Percentiles rank a stretch among this genome's conserved stretches.
These are phyloP conservation scores for Xestia c-nigrum DNA, from an alignment of 2,888 invertebrate genomes.

Conservation along the genomic window DNA sequence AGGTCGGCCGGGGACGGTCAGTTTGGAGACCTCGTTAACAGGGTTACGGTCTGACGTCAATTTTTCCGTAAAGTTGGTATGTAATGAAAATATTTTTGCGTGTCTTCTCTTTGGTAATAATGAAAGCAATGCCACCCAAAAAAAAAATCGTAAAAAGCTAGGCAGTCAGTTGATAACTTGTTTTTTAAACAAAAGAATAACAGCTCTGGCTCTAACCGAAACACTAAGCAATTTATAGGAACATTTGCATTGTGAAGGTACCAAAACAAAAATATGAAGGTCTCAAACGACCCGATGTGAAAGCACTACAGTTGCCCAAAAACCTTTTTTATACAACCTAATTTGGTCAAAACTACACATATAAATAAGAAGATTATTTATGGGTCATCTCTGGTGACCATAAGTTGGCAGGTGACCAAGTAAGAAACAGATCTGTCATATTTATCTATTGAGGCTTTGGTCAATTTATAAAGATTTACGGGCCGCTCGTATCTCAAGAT, in stretches of 20 bases:
- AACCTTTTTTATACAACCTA: too few relatives aligned
- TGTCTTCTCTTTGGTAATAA: not conserved
- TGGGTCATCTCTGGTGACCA: not conserved
- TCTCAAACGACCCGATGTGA: too few relatives aligned
- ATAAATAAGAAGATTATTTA: not conserved
- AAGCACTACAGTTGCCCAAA: too few relatives aligned
- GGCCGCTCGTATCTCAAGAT: not conserved
- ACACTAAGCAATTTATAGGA: too few relatives aligned
- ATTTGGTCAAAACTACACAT: not conserved
- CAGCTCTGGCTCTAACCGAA: too few relatives aligned
- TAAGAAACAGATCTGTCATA: constrained; percentile 20
- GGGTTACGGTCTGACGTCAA: not conserved
- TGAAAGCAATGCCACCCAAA: too few relatives aligned
- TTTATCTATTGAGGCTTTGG: constrained; percentile 11
- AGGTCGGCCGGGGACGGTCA: constrained; percentile 22
- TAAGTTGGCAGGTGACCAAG: constrained; percentile 29
- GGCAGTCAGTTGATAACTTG: too few relatives aligned
- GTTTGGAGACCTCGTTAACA: constrained; percentile 12
- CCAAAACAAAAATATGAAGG: too few relatives aligned
- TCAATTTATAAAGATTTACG: constrained; percentile 39
- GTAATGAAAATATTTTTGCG: not conserved
- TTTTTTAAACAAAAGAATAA: too few relatives aligned
- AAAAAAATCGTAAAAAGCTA: too few relatives aligned
- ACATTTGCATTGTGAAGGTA: too few relatives aligned
- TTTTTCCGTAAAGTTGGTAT: not conserved